A percentile compares a stretch with the other conserved stretches of the same genome.
phyloP scores from a whole-genome alignment of 1,140 invertebrate species.

The Drosophila nigrodunni region DNA sequence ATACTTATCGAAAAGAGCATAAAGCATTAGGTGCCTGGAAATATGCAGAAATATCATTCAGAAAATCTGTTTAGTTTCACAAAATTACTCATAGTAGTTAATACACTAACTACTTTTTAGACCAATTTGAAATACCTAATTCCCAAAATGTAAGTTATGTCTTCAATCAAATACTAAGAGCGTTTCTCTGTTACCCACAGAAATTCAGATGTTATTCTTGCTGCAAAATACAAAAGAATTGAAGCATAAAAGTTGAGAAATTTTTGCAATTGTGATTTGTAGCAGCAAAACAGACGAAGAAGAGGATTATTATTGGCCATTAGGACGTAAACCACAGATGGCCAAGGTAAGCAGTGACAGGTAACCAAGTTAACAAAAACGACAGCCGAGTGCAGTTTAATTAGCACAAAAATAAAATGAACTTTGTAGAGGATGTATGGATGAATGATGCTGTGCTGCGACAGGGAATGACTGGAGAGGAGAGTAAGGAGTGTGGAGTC shows the following conservation, averaged over 20 bases:
- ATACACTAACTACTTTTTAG: too few species aligned
- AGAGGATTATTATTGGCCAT: constrained; percentile 39
- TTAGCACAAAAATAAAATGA: constrained; percentile 80
- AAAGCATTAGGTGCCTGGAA: too few species aligned
- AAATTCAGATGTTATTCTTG: too few species aligned
- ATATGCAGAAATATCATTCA: too few species aligned
- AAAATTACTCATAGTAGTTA: too few species aligned
- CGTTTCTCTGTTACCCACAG: too few species aligned
- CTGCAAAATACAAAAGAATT: not conserved
- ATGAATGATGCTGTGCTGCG: too few species aligned
- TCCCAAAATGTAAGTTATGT: too few species aligned
- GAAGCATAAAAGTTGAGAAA: not conserved
- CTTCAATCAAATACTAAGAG: too few species aligned
- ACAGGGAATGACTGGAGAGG: not conserved
- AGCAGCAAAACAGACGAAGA: not conserved
- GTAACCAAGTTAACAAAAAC: constrained; percentile 64
- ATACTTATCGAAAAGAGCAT: too few species aligned
- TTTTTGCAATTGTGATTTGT: not conserved
- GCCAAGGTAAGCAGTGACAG: constrained; percentile 32
- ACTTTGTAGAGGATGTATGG: constrained; percentile 41
- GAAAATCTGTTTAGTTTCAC: too few species aligned
- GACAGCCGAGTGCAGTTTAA: constrained; percentile 71
- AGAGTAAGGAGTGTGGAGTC: not conserved
- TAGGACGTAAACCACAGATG: constrained; percentile 35
- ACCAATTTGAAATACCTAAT: too few species aligned